Conservation (phyloP, 37 sponge, comb jelly and placozoan species). For the Agelas oroides region DNA sequence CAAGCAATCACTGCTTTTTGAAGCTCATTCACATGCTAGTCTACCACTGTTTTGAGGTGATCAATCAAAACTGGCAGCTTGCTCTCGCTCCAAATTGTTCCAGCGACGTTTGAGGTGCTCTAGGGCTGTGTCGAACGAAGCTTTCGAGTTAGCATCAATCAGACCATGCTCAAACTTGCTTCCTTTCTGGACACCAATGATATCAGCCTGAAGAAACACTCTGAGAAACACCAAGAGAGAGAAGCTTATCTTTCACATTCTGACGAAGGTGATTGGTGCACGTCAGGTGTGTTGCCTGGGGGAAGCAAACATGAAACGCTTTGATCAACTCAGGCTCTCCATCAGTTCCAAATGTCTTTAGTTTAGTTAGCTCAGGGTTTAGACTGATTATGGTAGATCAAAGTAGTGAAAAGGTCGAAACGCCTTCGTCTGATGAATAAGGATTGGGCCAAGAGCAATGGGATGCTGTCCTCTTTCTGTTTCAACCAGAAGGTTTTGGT, state of each 20-base stretch:
- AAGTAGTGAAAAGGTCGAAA: slow-evolving; percentile 35
- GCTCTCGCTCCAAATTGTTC: slow-evolving; percentile 44
- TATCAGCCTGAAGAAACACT: slow-evolving; percentile 25
- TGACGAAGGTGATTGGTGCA: slow-evolving; percentile 36
- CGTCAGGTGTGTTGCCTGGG: slow-evolving; percentile 30
- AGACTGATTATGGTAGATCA: slow-evolving; percentile 28
- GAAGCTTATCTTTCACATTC: slow-evolving; percentile 50
- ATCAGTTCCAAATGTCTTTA: slow-evolving; percentile 50
- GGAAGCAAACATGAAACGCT: slow-evolving; percentile 26
- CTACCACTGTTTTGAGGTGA: too few species aligned
- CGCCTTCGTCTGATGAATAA: slow-evolving; percentile 48
- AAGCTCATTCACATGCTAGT: too few species aligned
- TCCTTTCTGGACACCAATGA: slow-evolving; percentile 28
- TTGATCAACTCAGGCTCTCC: slow-evolving; percentile 59
- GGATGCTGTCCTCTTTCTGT: slow-evolving; percentile 13
- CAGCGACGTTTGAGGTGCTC: background rate
- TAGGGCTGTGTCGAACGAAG: background rate
- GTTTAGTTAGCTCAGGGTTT: slow-evolving; percentile 3
- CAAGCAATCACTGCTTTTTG: too few species aligned
- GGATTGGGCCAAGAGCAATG: slow-evolving; percentile 32
- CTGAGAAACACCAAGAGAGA: background rate
- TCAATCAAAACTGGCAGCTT: too few species aligned
- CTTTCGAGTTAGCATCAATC: slow-evolving; percentile 22
- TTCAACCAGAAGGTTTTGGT: slow-evolving; percentile 28
- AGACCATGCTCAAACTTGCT: slow-evolving; percentile 34